These are phyloP conservation scores for Gnatocerus cornutus DNA, from an alignment of 2,888 invertebrate species.

Conservation along the genomic window DNA sequence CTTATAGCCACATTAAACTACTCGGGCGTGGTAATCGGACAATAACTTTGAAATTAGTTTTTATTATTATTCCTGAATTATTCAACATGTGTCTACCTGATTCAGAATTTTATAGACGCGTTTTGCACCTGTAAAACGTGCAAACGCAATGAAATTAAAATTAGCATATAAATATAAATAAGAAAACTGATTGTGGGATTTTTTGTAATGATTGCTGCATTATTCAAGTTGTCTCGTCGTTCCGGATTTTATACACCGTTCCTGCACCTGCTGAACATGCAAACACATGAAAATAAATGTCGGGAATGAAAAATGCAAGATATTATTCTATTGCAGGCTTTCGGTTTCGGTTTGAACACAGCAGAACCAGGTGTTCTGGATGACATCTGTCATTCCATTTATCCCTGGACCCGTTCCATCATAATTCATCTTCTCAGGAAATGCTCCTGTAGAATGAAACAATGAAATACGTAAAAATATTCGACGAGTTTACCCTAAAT, in stretches of 20 bases:
- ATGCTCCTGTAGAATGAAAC: conserved; percentile 47
- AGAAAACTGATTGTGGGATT: too few relatives aligned
- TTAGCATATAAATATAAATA: neutral
- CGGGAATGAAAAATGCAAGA: conserved; percentile 45
- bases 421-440: conserved; percentile 52
- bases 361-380: conserved; percentile 49
- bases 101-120: neutral
- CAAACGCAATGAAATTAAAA: neutral
- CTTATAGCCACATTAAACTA: conserved; percentile 21
- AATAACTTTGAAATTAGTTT: conserved; percentile 26
- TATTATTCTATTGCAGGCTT: conserved; percentile 40
- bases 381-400: conserved; percentile 54
- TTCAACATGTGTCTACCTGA: neutral
- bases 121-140: neutral
- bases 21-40: conserved; percentile 6
- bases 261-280: conserved; percentile 12
- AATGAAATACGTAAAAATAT: conserved; percentile 42
- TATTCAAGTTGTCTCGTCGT: neutral
- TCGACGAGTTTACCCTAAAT: conserved; percentile 8
- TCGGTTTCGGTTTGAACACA: conserved; percentile 34
- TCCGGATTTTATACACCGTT: neutral
- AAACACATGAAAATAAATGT: conserved; percentile 41
- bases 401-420: conserved; percentile 51
- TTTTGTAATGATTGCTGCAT: neutral
- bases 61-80: conserved; percentile 17